Evolutionary conservation across 2,797 vertebrate genomes (phyloP), one percentile per base, ranked within the genome.

Genomic region (Caiman crocodilus): DNA sequence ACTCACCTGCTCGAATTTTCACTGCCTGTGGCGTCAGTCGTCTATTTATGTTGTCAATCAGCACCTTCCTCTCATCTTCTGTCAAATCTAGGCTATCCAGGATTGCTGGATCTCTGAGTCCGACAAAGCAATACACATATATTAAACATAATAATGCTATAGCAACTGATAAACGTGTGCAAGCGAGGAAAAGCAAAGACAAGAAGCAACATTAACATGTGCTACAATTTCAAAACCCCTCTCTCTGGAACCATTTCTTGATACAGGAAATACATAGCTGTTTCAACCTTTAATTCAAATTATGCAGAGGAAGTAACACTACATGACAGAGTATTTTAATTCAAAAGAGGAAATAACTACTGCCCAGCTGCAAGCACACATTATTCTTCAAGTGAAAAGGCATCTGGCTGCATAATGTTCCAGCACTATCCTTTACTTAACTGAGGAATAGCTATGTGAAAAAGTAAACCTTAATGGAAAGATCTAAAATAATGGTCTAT

Each of bases 11-110:
- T 98, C 99, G 98, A 96, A 99, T 99, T 98, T 99, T 99, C 92
- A 99, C 99, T 10, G 99, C 99, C 93, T 99, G 99, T 26, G 99
- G 99, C 28, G 99, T 99, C 90, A 99, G 98, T 89, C 99, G 98
- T 92, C 99, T 99, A 98, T 99, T 99, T 96, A 99, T 99, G 92
- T 99, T 99, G 89, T 99, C 99, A 15, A 99, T 99, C 91, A 99
- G 97, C 20, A 99, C 99, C 25, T 85, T 95, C 55, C 98, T 98
- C 97, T 99, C 99, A 50, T 99, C 98, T 95, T 99, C 99, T 6
- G 98, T 99, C 96, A 99, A 97, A 90, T 99, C 99, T 95, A 99
- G 97, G 17, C 98, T 98, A 74, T 99, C 99, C 94, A 99, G 98
- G 92, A 99, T 99, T 71, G 99, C 91, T 12, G 99, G 99, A 90